Percentiles rank a stretch among this genome's conserved stretches.
phyloP scores from a whole-genome alignment of 1,140 invertebrate genomes.

The Drosophila navojoa region DNA sequence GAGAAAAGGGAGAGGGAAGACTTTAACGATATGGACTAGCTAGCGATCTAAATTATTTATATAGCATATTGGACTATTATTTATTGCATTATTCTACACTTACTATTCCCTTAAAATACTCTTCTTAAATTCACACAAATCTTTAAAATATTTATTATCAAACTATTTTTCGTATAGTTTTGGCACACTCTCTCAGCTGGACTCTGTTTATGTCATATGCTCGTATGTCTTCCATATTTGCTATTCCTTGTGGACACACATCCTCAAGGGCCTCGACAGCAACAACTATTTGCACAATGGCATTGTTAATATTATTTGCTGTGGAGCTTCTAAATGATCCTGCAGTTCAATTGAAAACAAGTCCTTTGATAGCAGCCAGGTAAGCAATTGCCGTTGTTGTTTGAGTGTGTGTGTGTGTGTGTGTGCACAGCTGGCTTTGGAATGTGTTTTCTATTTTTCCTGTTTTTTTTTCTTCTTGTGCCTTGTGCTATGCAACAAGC shows the following conservation, averaged over 20 bases:
- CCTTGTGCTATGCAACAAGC: conserved; percentile 33
- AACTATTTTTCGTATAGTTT: too few species aligned
- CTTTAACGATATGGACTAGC: too few species aligned
- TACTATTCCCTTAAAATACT: too few species aligned
- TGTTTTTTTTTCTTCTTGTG: background rate
- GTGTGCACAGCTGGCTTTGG: conserved; percentile 19
- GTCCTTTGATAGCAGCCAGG: conserved; percentile 20
- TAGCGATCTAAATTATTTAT: too few species aligned
- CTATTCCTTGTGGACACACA: background rate
- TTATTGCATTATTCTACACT: too few species aligned
- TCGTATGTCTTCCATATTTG: conserved; percentile 5
- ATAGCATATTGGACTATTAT: too few species aligned
- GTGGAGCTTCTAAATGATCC: conserved; percentile 31
- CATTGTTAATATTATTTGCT: conserved; percentile 38
- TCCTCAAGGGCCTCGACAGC: background rate
- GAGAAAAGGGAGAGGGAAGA: too few species aligned
- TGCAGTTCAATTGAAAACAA: conserved; percentile 37
- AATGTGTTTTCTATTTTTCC: background rate
- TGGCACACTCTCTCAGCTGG: too few species aligned
- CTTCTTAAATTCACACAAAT: too few species aligned
- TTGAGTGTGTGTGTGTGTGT: conserved; percentile 1
- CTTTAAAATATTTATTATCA: too few species aligned
- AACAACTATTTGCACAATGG: conserved; percentile 28
- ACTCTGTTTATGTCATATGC: too few species aligned
- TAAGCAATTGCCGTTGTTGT: conserved; percentile 3